Evolutionary conservation across 2,797 vertebrate genomes (phyloP).

Genomic region (Triplophysa bombifrons): DNA sequence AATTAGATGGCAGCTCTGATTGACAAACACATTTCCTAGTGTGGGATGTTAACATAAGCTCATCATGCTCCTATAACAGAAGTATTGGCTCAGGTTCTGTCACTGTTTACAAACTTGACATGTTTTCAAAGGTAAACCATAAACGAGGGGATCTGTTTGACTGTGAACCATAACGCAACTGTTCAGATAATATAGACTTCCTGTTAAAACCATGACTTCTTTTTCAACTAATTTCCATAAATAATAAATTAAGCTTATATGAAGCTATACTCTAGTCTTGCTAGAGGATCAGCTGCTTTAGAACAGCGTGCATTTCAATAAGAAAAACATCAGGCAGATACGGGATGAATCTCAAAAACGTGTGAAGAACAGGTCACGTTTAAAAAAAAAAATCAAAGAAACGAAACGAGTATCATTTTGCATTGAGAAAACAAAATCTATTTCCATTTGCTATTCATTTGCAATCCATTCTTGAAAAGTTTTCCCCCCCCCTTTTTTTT

Average conservation of each 20-base stretch:
- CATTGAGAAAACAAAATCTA: too few relatives aligned
- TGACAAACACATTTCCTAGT: constrained; percentile 48
- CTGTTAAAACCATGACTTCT: constrained; percentile 57
- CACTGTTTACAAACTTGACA: constrained; percentile 35
- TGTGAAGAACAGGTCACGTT: not conserved
- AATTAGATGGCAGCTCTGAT: constrained; percentile 58
- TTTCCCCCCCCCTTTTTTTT: too few relatives aligned
- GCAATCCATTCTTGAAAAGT: too few relatives aligned
- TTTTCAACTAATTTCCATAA: constrained; percentile 52
- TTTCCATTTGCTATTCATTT: too few relatives aligned
- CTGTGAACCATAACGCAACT: not conserved
- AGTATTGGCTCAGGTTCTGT: constrained; percentile 55
- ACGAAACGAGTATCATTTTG: not conserved
- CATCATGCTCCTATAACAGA: not conserved
- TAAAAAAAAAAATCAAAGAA: not conserved
- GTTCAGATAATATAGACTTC: not conserved
- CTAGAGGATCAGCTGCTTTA: constrained; percentile 5
- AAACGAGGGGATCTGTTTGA: constrained; percentile 25
- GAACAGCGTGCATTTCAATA: not conserved
- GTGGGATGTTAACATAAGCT: constrained; percentile 31
- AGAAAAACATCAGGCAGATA: not conserved
- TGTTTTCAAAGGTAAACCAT: not conserved
- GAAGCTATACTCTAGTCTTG: not conserved
- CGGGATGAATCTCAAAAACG: not conserved
- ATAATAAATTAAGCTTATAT: constrained; percentile 58